Conservation (phyloP, 1,140 invertebrate genomes). For the Drosophila willistoni region DNA sequence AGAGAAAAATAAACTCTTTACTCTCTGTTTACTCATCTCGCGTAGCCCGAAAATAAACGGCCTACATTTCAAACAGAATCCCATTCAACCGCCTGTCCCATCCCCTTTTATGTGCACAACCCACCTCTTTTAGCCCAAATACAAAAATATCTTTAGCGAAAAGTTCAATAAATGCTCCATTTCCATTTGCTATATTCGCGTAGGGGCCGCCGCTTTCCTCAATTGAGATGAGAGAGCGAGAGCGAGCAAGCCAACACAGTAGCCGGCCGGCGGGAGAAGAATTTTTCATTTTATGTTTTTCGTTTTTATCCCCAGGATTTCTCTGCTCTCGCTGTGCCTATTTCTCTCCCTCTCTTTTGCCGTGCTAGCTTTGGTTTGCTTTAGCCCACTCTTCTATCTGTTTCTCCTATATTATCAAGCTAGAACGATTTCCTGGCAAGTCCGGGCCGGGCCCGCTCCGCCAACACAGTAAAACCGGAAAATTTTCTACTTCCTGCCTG, state of each 20-base stretch:
- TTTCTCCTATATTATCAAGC: slow-evolving; percentile 20
- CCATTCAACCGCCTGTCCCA: not conserved
- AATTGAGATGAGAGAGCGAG: slow-evolving; percentile 39
- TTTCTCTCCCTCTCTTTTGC: slow-evolving; percentile 1
- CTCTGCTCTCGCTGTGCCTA: not conserved
- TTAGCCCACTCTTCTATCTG: slow-evolving; percentile 1
- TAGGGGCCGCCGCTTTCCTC: slow-evolving; percentile 27
- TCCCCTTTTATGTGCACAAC: not conserved
- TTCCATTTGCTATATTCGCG: slow-evolving; percentile 53
- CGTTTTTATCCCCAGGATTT: not conserved
- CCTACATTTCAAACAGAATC: slow-evolving; percentile 53
- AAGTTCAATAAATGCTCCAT: slow-evolving; percentile 80
- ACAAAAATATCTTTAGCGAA: slow-evolving; percentile 74
- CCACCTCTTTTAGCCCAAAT: slow-evolving; percentile 53
- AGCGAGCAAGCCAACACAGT: slow-evolving; percentile 20
- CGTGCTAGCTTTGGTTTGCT: not conserved
- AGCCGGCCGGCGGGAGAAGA: slow-evolving; percentile 21
- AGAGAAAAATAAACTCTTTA: slow-evolving; percentile 44
- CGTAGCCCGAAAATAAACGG: slow-evolving; percentile 55
- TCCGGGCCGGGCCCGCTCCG: slow-evolving; percentile 46
- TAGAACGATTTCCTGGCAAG: slow-evolving; percentile 69
- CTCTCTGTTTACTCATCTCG: slow-evolving; percentile 28
- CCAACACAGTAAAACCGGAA: slow-evolving; percentile 74
- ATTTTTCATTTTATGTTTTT: slow-evolving; percentile 59
- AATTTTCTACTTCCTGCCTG: slow-evolving; percentile 76